These are phyloP conservation scores for Chloebia gouldiae DNA, from an alignment of 2,113 vertebrate species.

Conservation along the genomic window DNA sequence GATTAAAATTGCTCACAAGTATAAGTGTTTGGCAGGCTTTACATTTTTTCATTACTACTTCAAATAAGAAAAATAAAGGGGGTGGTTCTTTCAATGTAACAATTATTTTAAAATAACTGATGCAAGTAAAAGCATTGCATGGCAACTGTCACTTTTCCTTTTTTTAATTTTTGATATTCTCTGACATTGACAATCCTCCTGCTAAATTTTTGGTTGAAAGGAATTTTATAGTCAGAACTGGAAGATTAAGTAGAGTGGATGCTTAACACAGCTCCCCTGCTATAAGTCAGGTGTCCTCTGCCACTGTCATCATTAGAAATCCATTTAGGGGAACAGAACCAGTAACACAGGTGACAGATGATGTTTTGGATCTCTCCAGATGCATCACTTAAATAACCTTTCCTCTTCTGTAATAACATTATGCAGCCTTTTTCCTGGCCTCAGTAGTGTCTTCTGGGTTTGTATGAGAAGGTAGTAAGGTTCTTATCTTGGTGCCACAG, in stretches of 20 bases:
- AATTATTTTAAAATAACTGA: neutral
- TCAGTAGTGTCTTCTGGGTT: neutral
- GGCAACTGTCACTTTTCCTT: neutral
- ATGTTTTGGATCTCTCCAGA: neutral
- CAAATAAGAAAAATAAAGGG: neutral
- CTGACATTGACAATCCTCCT: neutral
- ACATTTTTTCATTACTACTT: neutral
- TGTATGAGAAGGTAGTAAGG: neutral
- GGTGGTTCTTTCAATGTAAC: neutral
- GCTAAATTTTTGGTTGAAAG: neutral
- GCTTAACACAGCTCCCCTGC: neutral
- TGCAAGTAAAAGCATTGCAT: neutral
- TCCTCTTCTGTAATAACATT: neutral
- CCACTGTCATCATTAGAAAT: neutral
- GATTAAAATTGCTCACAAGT: conserved; percentile 1
- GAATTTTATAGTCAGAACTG: neutral
- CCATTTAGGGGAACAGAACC: neutral
- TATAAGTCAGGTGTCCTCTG: neutral
- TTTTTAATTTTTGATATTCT: neutral
- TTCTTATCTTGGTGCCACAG: neutral
- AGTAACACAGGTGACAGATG: neutral
- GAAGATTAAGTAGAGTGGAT: neutral
- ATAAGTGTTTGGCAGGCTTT: neutral
- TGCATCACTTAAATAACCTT: neutral
- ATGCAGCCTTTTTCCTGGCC: neutral